Conservation (phyloP, 2,113 vertebrate genomes). For the Chaetorhynchus papuensis region DNA sequence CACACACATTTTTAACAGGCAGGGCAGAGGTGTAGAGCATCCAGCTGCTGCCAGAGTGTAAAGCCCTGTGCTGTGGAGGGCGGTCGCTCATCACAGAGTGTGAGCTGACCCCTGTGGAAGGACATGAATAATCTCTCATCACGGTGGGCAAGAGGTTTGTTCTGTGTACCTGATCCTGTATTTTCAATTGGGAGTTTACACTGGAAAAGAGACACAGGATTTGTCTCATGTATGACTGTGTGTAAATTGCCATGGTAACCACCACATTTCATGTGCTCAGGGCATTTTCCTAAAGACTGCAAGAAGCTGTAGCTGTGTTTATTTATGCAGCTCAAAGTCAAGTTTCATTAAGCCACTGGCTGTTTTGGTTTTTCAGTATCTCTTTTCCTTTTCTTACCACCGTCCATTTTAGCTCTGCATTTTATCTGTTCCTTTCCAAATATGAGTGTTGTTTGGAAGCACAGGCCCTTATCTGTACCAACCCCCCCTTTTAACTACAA, state of each 20-base stretch:
- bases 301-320: not conserved
- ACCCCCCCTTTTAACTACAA: not conserved
- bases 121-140: not conserved
- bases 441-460: not conserved
- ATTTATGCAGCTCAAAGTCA: not conserved
- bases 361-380: not conserved
- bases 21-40: not conserved
- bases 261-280: not conserved
- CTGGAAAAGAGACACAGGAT: not conserved
- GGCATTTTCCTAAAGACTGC: not conserved
- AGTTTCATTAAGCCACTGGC: not conserved
- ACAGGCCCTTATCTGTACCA: not conserved
- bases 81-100: fast-evolving
- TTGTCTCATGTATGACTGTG: not conserved
- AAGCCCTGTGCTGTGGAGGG: not conserved
- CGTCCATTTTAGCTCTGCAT: not conserved
- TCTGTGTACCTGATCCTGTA: not conserved
- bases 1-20: not conserved
- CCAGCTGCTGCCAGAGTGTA: not conserved
- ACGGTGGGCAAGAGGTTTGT: not conserved
- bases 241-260: conserved; percentile 10
- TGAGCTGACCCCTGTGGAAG: not conserved
- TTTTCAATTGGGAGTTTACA: not conserved
- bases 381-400: not conserved
- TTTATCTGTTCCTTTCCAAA: not conserved